Base-by-base conservation (phyloP, 2,888 invertebrate genomes). In the Craniophora ligustri region DNA sequence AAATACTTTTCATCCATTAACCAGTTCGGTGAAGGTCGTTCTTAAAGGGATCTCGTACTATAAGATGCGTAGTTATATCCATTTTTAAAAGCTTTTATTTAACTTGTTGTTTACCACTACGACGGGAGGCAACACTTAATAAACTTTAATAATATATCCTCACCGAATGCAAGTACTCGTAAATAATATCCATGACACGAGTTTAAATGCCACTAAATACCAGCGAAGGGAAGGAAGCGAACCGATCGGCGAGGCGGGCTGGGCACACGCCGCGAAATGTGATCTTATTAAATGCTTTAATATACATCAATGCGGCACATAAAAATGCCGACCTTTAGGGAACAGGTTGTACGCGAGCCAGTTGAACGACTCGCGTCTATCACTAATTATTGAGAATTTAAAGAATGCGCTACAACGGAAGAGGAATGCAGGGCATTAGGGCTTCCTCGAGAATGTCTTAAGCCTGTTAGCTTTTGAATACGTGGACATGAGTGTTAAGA, bases 211-310 rank as follows among this genome's bases (percentile, higher is more conserved):
- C 67, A 75, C 49, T 66, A 72, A 73, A 67, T 67, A 67, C 67
- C 69, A 64, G 63, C 67, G 51, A 53, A 47, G 61, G 60, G 46
- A 47, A 60, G 60, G 46, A 57, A 62, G 59, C 65, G 56, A 69
- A 30, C 30, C 13, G 48, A 42, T 34, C 47, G 34, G 65, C 16
- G 42, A 31, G 34, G 65, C 16, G 42, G 31, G 44, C 42, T 49
- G 51, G 50, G 70, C 72, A 60, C 70, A 68, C 68, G 69, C 54
- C 67, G 64, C 57, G 71, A 57, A 70, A 75, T 76, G 73, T 73
- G 75, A 81, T 81, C 74, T 79, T 79, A 85, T 83, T 85, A 74
- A 82, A 78, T 57, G 70, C 65, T 76, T 79, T 74, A 76, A 78
- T 76, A 72, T 67, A 67, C 78, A 75, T 70, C 67, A 68, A 75